Percentiles rank a stretch among this genome's conserved stretches.
These are phyloP conservation scores for Ceratotherium simum DNA, from an alignment of 2,113 vertebrate species.

Conservation along the genomic window DNA sequence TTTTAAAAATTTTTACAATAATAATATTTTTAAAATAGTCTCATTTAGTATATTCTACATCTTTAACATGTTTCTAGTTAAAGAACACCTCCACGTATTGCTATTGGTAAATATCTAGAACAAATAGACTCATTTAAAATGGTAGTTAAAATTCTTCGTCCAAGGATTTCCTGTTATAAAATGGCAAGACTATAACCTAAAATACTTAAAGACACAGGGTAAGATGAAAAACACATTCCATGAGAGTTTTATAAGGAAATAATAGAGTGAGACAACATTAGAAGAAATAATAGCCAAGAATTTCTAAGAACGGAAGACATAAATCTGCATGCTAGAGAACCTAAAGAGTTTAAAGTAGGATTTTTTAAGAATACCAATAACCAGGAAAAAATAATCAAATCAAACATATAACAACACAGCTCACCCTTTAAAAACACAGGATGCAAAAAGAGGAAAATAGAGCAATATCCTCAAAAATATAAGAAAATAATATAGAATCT, in stretches of 20 bases:
- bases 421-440: neutral
- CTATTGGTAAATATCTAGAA: slow-evolving; percentile 18
- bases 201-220: neutral
- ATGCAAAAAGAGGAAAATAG: neutral
- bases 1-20: neutral
- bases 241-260: neutral
- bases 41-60: neutral
- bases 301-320: neutral
- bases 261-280: neutral
- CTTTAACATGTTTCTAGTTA: neutral
- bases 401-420: neutral
- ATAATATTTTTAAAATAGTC: neutral
- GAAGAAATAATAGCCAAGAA: neutral
- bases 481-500: neutral
- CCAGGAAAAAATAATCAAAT: neutral
- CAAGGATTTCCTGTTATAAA: neutral
- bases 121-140: neutral
- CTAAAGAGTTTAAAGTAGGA: neutral
- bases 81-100: neutral
- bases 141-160: neutral
- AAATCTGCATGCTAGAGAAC: neutral
- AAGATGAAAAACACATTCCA: neutral
- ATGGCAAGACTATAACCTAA: neutral
- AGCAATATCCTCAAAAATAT: neutral
- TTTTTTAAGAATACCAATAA: neutral